Evolutionary conservation across 2,888 invertebrate genomes (phyloP), one percentile per base, ranked within the genome.

Genomic region (Epinotia bilunana): DNA sequence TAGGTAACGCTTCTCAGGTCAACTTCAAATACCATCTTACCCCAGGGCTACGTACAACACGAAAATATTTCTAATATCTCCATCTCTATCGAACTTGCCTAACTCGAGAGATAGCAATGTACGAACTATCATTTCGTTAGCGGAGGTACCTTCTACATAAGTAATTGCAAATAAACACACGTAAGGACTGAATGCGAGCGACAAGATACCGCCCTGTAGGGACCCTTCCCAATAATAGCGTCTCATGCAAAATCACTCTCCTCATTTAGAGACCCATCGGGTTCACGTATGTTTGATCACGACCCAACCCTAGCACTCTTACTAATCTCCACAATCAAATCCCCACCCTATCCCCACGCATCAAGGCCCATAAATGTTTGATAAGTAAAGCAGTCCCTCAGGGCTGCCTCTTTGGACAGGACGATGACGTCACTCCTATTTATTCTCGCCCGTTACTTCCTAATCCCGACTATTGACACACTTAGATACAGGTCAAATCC

Each of bases 401-500:
- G 82, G 82, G 79, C 77, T 76, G 74, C 76, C 82, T 83, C 82
- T 83, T 82, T 81, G 82, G 83, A 82, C 80, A 82, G 80, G 79
- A 77, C 82, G 77, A 79, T 84, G 83, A 83, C 80, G 83, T 83
- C 85, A 85, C 82, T 80, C 81, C 80, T 81, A 83, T 83, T 81
- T 83, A 80, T 79, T 77, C 77, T 39, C 11, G 55, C 68, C 65
- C 20, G 70, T 53, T 23, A 61, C 69, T 70, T 67, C 61, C 72
- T 49, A n/a, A 33, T 64, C 64, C 69, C 69, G 57, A n/a, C 43
- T 74, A 69, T 74, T 74, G 74, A 69, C 74, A 74, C 46, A 74
- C 60, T 67, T 67, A 43, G 67, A 67, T 60, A 67, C 62, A 73
- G 73, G 73, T 33, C 73, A 28, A 57, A 43, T 68, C 69, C 68